Percentiles rank a stretch among this genome's conserved stretches.
phyloP scores from a whole-genome alignment of 2,797 vertebrate species.

The Ara ararauna region DNA sequence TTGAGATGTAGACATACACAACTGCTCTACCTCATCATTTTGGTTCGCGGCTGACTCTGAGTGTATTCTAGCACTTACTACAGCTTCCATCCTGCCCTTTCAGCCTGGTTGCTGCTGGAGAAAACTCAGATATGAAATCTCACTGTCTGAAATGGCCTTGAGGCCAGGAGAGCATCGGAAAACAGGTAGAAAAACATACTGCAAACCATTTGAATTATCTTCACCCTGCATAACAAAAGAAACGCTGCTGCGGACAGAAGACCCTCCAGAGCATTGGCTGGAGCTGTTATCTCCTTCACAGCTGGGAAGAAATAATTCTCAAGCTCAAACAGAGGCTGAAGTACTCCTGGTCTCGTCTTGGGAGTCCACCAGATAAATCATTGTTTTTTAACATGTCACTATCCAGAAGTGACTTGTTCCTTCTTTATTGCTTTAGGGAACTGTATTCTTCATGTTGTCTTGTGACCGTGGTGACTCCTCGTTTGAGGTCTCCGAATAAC shows the following conservation, averaged over 20 bases:
- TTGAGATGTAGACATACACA: not conserved
- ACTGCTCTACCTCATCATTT: not conserved
- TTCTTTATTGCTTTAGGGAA: not conserved
- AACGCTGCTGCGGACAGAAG: not conserved
- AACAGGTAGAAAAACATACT: not conserved
- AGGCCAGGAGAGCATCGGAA: fast-evolving
- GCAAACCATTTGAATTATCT: not conserved
- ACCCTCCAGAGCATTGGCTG: not conserved
- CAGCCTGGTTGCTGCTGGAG: not conserved
- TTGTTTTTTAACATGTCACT: not conserved
- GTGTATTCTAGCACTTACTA: not conserved
- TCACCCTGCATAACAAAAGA: not conserved
- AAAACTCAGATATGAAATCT: not conserved
- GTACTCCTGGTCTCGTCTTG: not conserved
- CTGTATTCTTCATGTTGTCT: not conserved
- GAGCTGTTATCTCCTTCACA: not conserved
- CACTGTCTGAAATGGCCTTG: not conserved
- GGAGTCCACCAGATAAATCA: not conserved
- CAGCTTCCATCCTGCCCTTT: not conserved
- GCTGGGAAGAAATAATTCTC: not conserved
- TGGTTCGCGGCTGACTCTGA: not conserved
- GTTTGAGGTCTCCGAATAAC: not conserved
- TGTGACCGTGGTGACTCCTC: not conserved
- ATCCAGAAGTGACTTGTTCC: not conserved
- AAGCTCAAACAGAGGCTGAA: not conserved